Evolutionary conservation across 1,140 invertebrate genomes (phyloP), one percentile per base, ranked within the genome.

Genomic region (Drosophila sp.): DNA sequence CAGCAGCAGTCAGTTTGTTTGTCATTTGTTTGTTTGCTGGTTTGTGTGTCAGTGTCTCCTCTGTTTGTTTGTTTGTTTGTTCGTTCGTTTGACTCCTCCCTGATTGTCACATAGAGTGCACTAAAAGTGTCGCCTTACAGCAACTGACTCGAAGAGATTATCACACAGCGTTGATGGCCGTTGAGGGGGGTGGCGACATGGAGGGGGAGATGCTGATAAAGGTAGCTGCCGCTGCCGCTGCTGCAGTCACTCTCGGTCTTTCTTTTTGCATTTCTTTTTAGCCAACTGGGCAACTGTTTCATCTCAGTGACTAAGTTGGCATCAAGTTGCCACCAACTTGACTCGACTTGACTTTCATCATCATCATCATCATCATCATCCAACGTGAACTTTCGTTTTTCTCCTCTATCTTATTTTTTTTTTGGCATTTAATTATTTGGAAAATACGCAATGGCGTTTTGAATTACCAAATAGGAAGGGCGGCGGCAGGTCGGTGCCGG

Each of bases 41-140:
- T 60, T 55, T 60, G 61, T 61, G 29, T 55, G 63, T 67, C 60
- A 55, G 72, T 50, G 47, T 47, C 29, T 8, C 11, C 58, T 41
- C 38, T 40, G 66, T 47, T 11, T 27, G 10, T 54, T 25, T 55
- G 66, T 58, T 41, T 32, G 58, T 68, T 35, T 76, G 69, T 66
- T 57, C 65, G 76, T 65, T 54, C 66, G 44, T 64, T 73, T 55
- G 74, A 47, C 60, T 54, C 33, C 35, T 27, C 30, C 47, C 63
- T 33, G 54, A 63, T 70, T 79, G 76, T 74, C 76, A 79, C 60
- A 69, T 27, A 64, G 73, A 76, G 73, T 65, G 73, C 73, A 77
- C 73, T 77, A 71, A 80, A 76, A 80, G 72, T 81, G 79, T 80
- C 79, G 69, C 69, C 79, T 80, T 81, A 69, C 79, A 60, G 79